Base-by-base conservation (phyloP, 2,113 vertebrate species). In the Ellobius talpinus region DNA sequence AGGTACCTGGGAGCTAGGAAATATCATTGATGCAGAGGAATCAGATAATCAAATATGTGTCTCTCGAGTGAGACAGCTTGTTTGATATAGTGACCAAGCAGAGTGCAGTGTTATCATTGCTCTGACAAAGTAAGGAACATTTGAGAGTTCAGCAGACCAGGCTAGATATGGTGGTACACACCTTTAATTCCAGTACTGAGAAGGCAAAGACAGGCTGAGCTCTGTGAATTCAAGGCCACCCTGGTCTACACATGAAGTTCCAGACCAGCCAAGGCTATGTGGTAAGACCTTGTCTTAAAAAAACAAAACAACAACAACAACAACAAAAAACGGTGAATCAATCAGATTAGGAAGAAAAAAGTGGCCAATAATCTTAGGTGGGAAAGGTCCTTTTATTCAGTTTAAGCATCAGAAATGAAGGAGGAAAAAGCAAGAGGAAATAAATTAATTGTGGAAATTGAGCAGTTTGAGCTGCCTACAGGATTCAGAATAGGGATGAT, bases 401-500 rank as follows among this genome's bases (percentile, higher is more conserved):
- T 50, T 55, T 68, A 77, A 50, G 26, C 31, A 47, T 68, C 65
- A n/a, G 16, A 45, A 76, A 55, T 84, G 42, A 52, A 79, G 5
- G 73, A 79, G 45, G 72, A 96, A 91, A 91, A 50, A n/a, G 19
- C 42, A 61, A 19, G 61, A 82, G 16, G 42, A 82, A 31, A 42
- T 89, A 3, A 76, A 19, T 89, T 70, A 24, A 88, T 1, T 77
- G 24, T 77, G 23, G 16, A 84, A 88, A 88, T 47, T 84, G 82
- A 65, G 24, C 26, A 19, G n/a, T 45, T 63, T 85, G 81, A 95
- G 42, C 61, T 72, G 7, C 13, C 68, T 84, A 2, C 0, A 47
- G 63, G 63, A 89, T 92, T 94, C 78, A 85, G 85, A 90, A 19
- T 85, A 94, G 52, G 42, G 92, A 14, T 74, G 90, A 87, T 7